Evolutionary conservation across 2,113 vertebrate genomes (phyloP), one percentile per base, ranked within the genome.

Genomic region (Pterocles gutturalis): DNA sequence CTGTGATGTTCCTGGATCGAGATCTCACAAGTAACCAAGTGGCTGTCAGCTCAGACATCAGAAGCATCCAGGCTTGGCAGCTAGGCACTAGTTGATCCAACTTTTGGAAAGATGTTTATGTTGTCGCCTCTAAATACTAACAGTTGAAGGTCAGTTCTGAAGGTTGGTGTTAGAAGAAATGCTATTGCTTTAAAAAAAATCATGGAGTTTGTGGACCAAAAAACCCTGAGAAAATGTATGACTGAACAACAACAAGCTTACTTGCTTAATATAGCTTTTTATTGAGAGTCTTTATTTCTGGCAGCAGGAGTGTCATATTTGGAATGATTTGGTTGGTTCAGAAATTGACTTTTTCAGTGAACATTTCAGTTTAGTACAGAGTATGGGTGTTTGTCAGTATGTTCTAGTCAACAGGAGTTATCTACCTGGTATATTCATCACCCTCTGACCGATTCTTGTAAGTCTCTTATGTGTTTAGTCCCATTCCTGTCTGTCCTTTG

Each of bases 331-430:
- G 16, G 12, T 51, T 64, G 53, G 13, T 69, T 90, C 41, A 62
- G 54, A 80, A 90, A 77, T 48, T 71, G 78, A 25, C 43, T 87
- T 85, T 86, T 69, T 83, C 57, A 77, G 41, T 60, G 54, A 89
- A 55, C 36, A 18, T 61, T 79, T 83, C 34, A 51, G 20, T 72
- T 80, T 8, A 33, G 19, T 58, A 9, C 12, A 13, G 64, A 29
- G 8, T 20, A 46, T 7, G 72, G 20, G 11, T 67, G 46, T 86
- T 70, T 92, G 80, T 72, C 67, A 54, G 21, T 24, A 36, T 29
- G 16, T 78, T 91, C 69, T 75, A 5, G 34, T 38, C 69, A 77
- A 8, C 43, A 83, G 36, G 64, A 57, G 38, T 15, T 73, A 55
- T 36, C 83, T 80, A 49, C 20, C 38, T 75, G 5, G 33, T 45